Evolutionary conservation across 2,113 vertebrate species (phyloP).

Genomic region (Cyprinodon brontotheroides): DNA sequence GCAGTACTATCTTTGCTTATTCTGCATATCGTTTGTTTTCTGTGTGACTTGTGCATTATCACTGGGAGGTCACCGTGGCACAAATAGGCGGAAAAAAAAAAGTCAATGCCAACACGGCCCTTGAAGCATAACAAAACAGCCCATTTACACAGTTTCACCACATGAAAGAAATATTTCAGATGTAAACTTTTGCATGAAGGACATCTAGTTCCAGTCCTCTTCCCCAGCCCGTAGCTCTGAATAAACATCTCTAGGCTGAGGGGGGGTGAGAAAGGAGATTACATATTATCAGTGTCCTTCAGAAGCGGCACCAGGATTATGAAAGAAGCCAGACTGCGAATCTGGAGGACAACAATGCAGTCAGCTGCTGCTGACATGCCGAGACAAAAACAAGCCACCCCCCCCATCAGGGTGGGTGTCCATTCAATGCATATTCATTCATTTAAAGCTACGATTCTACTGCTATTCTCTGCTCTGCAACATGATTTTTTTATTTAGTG

Average conservation of each 20-base stretch:
- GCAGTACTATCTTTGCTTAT: neutral
- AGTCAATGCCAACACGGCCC: slow-evolving; percentile 6
- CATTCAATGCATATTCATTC: slow-evolving; percentile 45
- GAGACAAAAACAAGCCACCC: slow-evolving; percentile 68
- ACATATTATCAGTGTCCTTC: slow-evolving; percentile 54
- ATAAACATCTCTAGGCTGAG: slow-evolving; percentile 37
- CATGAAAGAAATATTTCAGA: slow-evolving; percentile 12
- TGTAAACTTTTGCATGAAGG: neutral
- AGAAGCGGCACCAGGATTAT: slow-evolving; percentile 51
- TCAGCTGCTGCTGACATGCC: slow-evolving; percentile 79
- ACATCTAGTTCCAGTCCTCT: slow-evolving; percentile 17
- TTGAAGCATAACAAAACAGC: slow-evolving; percentile 9
- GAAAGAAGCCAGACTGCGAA: slow-evolving; percentile 58
- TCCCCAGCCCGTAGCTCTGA: slow-evolving; percentile 38
- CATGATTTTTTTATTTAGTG: neutral
- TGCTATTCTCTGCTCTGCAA: neutral
- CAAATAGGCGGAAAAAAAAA: neutral
- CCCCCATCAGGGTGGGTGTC: slow-evolving; percentile 31
- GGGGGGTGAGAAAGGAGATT: slow-evolving; percentile 43
- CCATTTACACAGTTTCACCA: neutral
- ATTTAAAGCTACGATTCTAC: neutral
- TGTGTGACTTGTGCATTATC: slow-evolving; percentile 1
- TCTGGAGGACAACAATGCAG: slow-evolving; percentile 72
- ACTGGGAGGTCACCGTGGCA: neutral
- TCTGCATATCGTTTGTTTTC: slow-evolving; percentile 11